Percentiles rank a stretch among this genome's conserved stretches.
Evolutionary conservation across 2,797 vertebrate species (phyloP).

Genomic region (Aphelocoma californica): DNA sequence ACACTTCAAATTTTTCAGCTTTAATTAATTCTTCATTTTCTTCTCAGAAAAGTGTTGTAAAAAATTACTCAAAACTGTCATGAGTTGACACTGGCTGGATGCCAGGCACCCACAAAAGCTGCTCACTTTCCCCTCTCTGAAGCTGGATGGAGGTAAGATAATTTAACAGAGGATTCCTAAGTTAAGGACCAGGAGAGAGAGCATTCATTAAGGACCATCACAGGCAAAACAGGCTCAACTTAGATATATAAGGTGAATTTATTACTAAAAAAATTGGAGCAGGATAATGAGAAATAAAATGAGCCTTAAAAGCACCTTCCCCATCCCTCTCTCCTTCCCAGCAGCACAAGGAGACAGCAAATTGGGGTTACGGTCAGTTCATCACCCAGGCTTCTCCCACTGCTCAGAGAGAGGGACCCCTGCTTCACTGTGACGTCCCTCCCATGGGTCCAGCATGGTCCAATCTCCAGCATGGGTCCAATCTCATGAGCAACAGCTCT

Average conservation of each 20-base stretch:
- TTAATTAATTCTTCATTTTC: neutral
- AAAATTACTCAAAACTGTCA: neutral
- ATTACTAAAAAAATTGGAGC: neutral
- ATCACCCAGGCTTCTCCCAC: neutral
- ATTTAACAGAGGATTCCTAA: neutral
- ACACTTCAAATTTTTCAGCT: neutral
- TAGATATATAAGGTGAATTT: neutral
- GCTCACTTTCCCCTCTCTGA: neutral
- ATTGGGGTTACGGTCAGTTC: neutral
- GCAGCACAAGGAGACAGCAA: no score
- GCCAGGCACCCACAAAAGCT: neutral
- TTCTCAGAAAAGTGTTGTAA: neutral
- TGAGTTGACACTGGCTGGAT: neutral
- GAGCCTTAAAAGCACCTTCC: neutral
- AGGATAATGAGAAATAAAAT: neutral
- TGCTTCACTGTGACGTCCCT: accelerated
- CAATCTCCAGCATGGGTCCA: no score
- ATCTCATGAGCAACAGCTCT: neutral
- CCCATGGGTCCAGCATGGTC: no score
- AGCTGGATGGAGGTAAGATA: neutral
- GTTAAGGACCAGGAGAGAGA: neutral
- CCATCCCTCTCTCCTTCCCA: no score
- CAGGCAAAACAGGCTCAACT: neutral
- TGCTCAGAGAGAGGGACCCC: neutral
- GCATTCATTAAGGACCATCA: neutral